These are phyloP conservation scores for Entomobrya multifasciata DNA, from an alignment of 2,888 invertebrate genomes.

Conservation along the genomic window DNA sequence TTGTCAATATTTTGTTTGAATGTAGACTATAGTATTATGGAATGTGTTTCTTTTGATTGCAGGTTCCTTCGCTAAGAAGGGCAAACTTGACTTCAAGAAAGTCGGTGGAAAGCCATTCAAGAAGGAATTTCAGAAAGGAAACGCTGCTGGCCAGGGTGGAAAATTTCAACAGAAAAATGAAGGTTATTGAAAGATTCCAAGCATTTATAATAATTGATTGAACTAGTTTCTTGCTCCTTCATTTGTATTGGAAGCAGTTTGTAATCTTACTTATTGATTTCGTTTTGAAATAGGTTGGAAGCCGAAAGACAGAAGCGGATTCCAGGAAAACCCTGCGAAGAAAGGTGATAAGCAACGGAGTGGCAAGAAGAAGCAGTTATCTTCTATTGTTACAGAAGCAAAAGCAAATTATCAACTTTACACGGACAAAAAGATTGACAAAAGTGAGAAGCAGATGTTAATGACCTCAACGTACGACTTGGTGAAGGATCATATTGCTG, in stretches of 20 bases:
- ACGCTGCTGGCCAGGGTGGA: neutral
- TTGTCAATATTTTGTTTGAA: neutral
- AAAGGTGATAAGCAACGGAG: neutral
- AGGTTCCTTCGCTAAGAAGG: neutral
- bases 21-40: too few species aligned
- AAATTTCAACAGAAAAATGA: neutral
- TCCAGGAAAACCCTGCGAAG: neutral
- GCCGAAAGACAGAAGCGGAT: neutral
- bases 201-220: too few species aligned
- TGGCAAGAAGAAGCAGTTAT: conserved; percentile 40
- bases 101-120: neutral
- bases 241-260: too few species aligned
- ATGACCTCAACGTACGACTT: conserved; percentile 43
- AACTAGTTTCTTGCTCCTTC: too few species aligned
- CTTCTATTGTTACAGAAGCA: conserved; percentile 54
- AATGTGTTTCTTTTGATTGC: too few species aligned
- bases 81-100: neutral
- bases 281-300: conserved; percentile 20
- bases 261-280: neutral
- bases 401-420: conserved; percentile 63
- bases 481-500: conserved; percentile 55
- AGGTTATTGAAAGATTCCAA: too few species aligned
- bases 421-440: conserved; percentile 53
- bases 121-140: conserved; percentile 33
- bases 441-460: conserved; percentile 49